Evolutionary conservation across 2,888 invertebrate species (phyloP).

Genomic region (Tetheella fluctuosa): DNA sequence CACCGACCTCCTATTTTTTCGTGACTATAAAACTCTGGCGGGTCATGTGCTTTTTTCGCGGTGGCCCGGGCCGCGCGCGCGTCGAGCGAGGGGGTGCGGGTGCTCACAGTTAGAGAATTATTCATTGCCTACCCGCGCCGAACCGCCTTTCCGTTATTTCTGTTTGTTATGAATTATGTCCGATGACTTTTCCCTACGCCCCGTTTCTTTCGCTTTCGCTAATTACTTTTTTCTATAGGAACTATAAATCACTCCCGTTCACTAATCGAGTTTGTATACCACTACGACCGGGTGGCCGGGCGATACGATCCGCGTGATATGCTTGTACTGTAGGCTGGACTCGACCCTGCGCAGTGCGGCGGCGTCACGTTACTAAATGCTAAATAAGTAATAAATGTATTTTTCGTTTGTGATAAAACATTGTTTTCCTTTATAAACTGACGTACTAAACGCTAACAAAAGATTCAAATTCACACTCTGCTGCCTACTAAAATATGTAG

Average conservation of each 20-base stretch:
- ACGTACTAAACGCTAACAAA: conserved; percentile 80
- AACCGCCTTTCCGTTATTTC: conserved; percentile 82
- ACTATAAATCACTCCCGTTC: conserved; percentile 69
- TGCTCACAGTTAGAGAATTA: conserved; percentile 83
- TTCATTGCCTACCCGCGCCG: conserved; percentile 83
- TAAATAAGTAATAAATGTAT: not conserved
- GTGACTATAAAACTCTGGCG: conserved; percentile 81
- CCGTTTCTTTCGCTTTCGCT: conserved; percentile 79
- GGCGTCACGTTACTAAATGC: conserved; percentile 27
- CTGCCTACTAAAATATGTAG: conserved; percentile 83
- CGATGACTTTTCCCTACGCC: conserved; percentile 80
- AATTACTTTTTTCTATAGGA: conserved; percentile 78
- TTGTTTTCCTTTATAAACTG: conserved; percentile 66
- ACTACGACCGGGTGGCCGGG: conserved; percentile 15
- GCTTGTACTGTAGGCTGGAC: not conserved
- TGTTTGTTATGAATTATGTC: conserved; percentile 84
- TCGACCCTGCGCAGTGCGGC: not conserved
- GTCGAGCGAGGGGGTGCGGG: conserved; percentile 64
- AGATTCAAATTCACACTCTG: conserved; percentile 84
- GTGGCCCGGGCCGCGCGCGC: conserved; percentile 52
- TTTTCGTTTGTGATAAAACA: conserved; percentile 59
- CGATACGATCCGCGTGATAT: not conserved
- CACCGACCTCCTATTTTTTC: conserved; percentile 80
- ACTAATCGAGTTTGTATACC: conserved; percentile 26
- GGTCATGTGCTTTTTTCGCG: conserved; percentile 81